Evolutionary conservation across 1,140 invertebrate genomes (phyloP).

Genomic region (Sarcophaga peregrina): DNA sequence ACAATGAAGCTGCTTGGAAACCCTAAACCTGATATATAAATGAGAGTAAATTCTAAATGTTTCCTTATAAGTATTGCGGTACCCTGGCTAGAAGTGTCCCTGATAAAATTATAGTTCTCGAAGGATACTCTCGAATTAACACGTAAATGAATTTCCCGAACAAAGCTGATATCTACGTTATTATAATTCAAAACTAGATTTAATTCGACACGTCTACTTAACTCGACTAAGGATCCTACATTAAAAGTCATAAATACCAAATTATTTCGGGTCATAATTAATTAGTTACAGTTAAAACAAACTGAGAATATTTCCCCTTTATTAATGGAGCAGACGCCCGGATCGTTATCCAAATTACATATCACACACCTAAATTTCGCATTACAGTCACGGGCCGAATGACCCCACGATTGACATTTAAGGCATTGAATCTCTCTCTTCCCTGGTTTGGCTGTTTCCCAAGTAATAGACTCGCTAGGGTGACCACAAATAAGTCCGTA

Average conservation of each 20-base stretch:
- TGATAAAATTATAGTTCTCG: background rate
- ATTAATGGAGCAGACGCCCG: background rate
- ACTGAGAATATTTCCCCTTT: background rate
- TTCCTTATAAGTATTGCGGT: background rate
- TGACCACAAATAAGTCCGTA: constrained; percentile 9
- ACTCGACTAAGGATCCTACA: background rate
- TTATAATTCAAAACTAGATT: background rate
- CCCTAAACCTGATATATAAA: background rate
- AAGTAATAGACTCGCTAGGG: background rate
- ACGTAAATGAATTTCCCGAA: constrained; percentile 4
- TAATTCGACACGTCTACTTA: background rate
- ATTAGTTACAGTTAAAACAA: background rate
- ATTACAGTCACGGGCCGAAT: constrained; percentile 8
- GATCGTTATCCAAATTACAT: constrained; percentile 3
- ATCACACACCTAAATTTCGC: background rate
- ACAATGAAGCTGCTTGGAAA: background rate
- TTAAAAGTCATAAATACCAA: background rate
- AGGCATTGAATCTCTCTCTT: constrained; percentile 7
- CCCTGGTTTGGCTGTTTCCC: constrained; percentile 1
- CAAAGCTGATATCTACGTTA: background rate
- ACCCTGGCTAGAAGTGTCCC: background rate
- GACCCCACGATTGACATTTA: background rate
- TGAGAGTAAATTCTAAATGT: background rate
- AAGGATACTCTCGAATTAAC: background rate
- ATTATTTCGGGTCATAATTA: constrained; percentile 14